Conservation (phyloP, 2,888 invertebrate species). For the Caenorhabditis panamensis region DNA sequence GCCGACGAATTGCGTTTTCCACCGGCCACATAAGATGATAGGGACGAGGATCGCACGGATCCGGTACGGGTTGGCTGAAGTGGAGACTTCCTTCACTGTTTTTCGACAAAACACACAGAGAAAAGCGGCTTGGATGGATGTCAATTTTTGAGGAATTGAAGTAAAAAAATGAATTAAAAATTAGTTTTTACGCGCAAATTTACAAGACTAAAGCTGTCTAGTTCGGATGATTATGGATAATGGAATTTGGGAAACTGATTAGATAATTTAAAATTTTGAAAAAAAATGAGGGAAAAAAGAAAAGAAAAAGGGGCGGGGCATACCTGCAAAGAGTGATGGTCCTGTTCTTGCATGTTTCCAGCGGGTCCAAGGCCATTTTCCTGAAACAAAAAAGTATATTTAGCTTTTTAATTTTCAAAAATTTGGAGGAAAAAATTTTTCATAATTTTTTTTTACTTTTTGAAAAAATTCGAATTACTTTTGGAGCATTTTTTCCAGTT, state of each 20-base stretch:
- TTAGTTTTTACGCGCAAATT: too few species aligned
- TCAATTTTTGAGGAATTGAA: too few species aligned
- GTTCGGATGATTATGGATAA: too few species aligned
- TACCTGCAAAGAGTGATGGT: constrained; percentile 76
- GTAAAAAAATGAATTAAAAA: too few species aligned
- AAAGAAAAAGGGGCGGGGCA: background rate
- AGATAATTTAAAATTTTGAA: background rate
- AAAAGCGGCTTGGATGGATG: too few species aligned
- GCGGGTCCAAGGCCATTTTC: constrained; percentile 60
- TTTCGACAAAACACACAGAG: background rate
- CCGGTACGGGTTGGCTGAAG: constrained; percentile 68
- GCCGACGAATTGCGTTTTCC: constrained; percentile 80
- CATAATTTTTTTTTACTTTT: too few species aligned
- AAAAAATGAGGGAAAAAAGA: background rate
- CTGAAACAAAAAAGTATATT: constrained; percentile 11
- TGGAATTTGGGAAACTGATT: too few species aligned
- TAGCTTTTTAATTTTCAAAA: too few species aligned
- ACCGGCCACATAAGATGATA: constrained; percentile 77
- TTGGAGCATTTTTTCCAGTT: too few species aligned
- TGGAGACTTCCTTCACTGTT: background rate
- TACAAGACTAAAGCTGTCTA: too few species aligned
- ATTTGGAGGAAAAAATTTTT: too few species aligned
- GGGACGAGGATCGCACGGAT: constrained; percentile 76
- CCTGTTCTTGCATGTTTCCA: constrained; percentile 63
- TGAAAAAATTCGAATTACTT: too few species aligned